phyloP scores from a whole-genome alignment of 2,888 invertebrate genomes.

The Slavum lentiscoides region DNA sequence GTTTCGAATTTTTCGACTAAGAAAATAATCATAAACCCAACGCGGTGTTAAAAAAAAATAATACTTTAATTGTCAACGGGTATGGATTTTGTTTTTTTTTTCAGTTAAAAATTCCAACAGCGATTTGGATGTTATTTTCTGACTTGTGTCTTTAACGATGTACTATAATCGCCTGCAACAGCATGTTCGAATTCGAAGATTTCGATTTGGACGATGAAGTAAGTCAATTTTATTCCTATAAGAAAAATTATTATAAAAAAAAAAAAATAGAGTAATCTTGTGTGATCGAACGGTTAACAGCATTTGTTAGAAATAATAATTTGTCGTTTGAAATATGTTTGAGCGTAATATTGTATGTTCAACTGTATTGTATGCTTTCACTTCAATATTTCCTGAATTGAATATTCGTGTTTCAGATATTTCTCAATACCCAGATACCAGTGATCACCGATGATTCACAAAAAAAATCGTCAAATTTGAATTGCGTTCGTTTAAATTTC shows the following conservation, averaged over 20 bases:
- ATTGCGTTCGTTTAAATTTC: neutral
- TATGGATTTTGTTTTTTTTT: neutral
- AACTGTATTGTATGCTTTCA: neutral
- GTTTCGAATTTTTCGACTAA: no score
- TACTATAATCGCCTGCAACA: neutral
- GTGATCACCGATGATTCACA: neutral
- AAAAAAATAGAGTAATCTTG: no score
- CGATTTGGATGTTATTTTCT: no score
- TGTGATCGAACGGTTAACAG: no score
- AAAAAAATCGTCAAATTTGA: slow-evolving; percentile 9
- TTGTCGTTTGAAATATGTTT: neutral
- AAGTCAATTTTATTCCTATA: neutral
- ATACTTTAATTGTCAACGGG: no score
- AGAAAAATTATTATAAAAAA: no score
- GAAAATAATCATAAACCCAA: no score
- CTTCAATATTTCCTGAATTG: neutral
- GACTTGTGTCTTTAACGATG: no score
- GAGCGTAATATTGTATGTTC: neutral
- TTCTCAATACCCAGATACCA: slow-evolving; percentile 43
- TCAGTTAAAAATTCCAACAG: neutral
- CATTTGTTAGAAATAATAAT: no score
- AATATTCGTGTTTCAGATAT: slow-evolving; percentile 15
- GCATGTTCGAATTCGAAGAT: slow-evolving; percentile 47
- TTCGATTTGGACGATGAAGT: slow-evolving; percentile 49
- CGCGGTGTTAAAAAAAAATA: neutral